These are phyloP conservation scores for Ochlodes sylvanus DNA, from an alignment of 2,888 invertebrate species.

Conservation along the genomic window DNA sequence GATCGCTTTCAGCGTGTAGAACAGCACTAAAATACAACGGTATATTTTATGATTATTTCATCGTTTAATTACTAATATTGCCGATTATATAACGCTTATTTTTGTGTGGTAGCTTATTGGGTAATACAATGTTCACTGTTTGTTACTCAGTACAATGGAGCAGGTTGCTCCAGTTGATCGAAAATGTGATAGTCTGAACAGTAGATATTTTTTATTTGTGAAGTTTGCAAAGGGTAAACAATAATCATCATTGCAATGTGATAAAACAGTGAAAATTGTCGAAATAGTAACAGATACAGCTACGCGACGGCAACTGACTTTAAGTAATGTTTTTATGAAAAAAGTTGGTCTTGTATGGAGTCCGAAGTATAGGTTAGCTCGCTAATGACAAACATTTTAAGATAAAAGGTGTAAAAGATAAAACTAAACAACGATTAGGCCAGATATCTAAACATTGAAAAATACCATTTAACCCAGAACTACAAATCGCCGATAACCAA, in stretches of 20 bases:
- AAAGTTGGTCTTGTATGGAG: no score
- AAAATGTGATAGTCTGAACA: no score
- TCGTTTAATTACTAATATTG: slow-evolving; percentile 21
- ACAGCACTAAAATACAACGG: slow-evolving; percentile 17
- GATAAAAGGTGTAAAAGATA: no score
- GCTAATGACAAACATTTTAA: neutral
- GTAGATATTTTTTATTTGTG: no score
- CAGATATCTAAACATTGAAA: no score
- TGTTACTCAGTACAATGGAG: no score
- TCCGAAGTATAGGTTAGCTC: neutral
- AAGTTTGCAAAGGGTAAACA: no score
- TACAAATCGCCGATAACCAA: neutral
- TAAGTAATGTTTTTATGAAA: neutral
- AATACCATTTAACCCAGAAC: no score
- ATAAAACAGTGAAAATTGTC: slow-evolving; percentile 4
- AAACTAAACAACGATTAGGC: no score
- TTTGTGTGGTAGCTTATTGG: slow-evolving; percentile 20
- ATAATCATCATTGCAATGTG: no score
- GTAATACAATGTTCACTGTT: slow-evolving; percentile 19
- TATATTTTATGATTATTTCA: slow-evolving; percentile 23
- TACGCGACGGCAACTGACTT: slow-evolving; percentile 2
- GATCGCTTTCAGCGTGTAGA: slow-evolving; percentile 16
- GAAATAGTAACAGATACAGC: neutral
- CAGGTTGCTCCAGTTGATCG: no score
- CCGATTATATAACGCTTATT: slow-evolving; percentile 11